Base-by-base conservation (phyloP, 2,113 vertebrate genomes). In the Prinia subflava region DNA sequence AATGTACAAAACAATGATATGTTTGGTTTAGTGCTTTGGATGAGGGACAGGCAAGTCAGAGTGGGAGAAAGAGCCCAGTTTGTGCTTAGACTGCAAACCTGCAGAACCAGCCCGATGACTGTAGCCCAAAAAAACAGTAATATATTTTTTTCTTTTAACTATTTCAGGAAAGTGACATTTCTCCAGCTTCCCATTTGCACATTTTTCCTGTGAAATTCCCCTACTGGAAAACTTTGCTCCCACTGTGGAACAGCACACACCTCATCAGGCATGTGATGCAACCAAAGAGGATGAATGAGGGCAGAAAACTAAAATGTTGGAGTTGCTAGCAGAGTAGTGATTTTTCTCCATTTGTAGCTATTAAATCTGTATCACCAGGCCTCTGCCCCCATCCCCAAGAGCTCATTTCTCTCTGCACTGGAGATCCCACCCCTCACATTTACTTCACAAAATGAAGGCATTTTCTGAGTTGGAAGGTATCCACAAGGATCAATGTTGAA, bases 171-270 rank as follows among this genome's bases (percentile, higher is more conserved):
- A 33, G 12, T 57, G 4, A 4, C 4, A 13, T 17, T 57, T 62
- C 6, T 73, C 5, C 21, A 75, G 21, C 27, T 84, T 35, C 20
- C n/a, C 6, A 31, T 71, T 56, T 18, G 5, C 16, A 65, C 4
- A 14, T 69, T 18, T 27, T 69, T 37, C n/a, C n/a, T 57, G 9
- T 65, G 57, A 56, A 90, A 27, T 9, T 71, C 20, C 4, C 10
- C 13, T 22, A 6, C 9, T 46, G 33, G 60, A 64, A 82, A 82
- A 16, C 7, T 42, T 53, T 64, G 9, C 6, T 39, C 5, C 55
- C 4, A 0, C 35, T 16, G 11, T 60, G n/a, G 5, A 75, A 68
- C 4, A 4, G 9, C 28, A n/a, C 8, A 24, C 4, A 27, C 1
- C 1, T 47, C 2, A 0, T 8, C 33, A 33, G 17, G 18, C 10